phyloP scores from a whole-genome alignment of 2,888 invertebrate species.

The Pedicia rivosa region DNA sequence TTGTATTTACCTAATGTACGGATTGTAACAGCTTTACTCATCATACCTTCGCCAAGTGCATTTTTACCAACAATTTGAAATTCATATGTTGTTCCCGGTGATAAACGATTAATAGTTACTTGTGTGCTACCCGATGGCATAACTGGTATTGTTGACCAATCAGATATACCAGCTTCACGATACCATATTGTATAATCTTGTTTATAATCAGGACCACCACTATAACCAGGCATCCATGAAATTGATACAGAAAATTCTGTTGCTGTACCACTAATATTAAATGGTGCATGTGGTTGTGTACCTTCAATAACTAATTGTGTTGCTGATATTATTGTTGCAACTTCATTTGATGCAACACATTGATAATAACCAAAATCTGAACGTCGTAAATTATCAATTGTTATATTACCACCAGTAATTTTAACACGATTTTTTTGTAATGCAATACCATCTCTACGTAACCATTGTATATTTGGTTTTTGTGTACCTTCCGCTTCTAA shows the following conservation, averaged over 20 bases:
- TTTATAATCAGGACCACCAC: conserved; percentile 87
- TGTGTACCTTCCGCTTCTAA: conserved; percentile 84
- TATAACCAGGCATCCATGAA: conserved; percentile 88
- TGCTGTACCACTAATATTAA: conserved; percentile 81
- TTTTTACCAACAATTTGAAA: conserved; percentile 94
- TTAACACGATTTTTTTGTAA: conserved; percentile 67
- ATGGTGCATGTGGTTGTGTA: conserved; percentile 93
- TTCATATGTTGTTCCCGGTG: conserved; percentile 84
- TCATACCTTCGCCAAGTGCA: conserved; percentile 87
- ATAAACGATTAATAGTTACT: conserved; percentile 78
- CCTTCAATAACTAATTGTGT: conserved; percentile 84
- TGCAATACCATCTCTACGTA: conserved; percentile 66
- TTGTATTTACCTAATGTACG: conserved; percentile 62
- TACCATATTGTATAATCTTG: conserved; percentile 95
- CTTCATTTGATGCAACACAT: conserved; percentile 89
- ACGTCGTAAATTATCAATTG: conserved; percentile 70
- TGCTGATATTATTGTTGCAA: conserved; percentile 83
- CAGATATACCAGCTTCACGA: conserved; percentile 69
- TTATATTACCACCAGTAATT: conserved; percentile 74
- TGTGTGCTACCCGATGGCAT: conserved; percentile 79
- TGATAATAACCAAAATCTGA: conserved; percentile 92
- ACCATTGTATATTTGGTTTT: conserved; percentile 81
- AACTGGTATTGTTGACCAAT: conserved; percentile 89
- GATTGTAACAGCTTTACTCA: conserved; percentile 83
- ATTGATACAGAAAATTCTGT: conserved; percentile 82